Evolutionary conservation across 2,888 invertebrate species (phyloP).

Genomic region (Kryphioiulus occultus): DNA sequence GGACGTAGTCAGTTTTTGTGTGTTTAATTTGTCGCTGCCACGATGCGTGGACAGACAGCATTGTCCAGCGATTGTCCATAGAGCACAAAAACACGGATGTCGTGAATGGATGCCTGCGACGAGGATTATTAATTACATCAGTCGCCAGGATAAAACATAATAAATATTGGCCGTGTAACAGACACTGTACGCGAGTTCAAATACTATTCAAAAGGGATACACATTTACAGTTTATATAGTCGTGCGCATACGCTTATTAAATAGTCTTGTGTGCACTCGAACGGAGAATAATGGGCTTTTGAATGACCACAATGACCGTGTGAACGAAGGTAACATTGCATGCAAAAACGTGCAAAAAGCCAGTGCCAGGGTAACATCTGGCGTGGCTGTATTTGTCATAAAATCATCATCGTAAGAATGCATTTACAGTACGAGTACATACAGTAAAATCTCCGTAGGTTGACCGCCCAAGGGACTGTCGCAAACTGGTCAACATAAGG

Average conservation of each 20-base stretch:
- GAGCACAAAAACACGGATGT: slow-evolving; percentile 26
- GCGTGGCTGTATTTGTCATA: background rate
- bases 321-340: background rate
- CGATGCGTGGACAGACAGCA: slow-evolving; percentile 17
- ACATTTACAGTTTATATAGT: background rate
- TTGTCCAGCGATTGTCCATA: too few relatives aligned
- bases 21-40: slow-evolving; percentile 8
- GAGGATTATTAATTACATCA: slow-evolving; percentile 31
- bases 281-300: slow-evolving; percentile 9
- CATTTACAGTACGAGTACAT: too few relatives aligned
- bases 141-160: background rate
- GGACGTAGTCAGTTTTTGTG: background rate
- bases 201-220: background rate
- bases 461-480: too few relatives aligned
- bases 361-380: background rate
- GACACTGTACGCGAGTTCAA: background rate
- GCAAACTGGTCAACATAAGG: too few relatives aligned
- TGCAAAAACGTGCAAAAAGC: background rate
- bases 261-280: background rate
- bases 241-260: background rate
- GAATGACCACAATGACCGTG: background rate
- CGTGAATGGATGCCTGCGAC: slow-evolving; percentile 11
- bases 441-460: too few relatives aligned
- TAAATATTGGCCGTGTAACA: background rate
- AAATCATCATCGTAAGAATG: background rate